Evolutionary conservation across 2,113 vertebrate species (phyloP).

Genomic region (Herpetotheres cachinnans): DNA sequence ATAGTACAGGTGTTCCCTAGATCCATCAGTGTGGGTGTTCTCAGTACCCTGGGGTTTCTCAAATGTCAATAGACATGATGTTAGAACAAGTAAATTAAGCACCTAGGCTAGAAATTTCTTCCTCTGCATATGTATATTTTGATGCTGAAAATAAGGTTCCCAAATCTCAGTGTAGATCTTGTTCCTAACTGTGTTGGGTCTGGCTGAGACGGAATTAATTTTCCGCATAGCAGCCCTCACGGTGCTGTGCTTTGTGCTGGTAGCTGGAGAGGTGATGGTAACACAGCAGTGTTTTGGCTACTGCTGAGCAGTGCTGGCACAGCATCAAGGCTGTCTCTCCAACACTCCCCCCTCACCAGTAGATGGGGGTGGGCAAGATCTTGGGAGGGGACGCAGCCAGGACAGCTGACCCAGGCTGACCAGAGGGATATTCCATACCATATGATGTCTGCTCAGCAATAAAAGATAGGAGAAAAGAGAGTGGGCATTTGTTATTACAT

Average conservation of each 20-base stretch:
- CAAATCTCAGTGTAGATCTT: neutral
- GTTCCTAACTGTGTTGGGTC: neutral
- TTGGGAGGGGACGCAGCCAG: neutral
- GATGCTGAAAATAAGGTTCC: neutral
- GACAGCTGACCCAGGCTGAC: neutral
- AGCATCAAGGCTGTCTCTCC: neutral
- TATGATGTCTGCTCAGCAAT: neutral
- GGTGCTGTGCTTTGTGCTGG: neutral
- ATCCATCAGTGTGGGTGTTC: neutral
- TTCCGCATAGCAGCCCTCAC: neutral
- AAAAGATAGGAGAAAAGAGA: neutral
- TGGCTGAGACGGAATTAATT: neutral
- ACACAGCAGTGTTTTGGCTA: neutral
- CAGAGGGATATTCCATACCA: neutral
- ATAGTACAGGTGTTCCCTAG: neutral
- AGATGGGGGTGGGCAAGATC: neutral
- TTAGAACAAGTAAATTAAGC: neutral
- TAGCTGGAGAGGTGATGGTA: neutral
- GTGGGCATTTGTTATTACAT: neutral
- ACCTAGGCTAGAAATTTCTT: neutral
- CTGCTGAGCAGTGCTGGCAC: neutral
- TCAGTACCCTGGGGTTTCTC: neutral
- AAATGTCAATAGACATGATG: neutral
- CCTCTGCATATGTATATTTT: neutral
- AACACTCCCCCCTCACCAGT: neutral